Conservation (phyloP, 2,888 invertebrate species). For the Macropis europaea region DNA sequence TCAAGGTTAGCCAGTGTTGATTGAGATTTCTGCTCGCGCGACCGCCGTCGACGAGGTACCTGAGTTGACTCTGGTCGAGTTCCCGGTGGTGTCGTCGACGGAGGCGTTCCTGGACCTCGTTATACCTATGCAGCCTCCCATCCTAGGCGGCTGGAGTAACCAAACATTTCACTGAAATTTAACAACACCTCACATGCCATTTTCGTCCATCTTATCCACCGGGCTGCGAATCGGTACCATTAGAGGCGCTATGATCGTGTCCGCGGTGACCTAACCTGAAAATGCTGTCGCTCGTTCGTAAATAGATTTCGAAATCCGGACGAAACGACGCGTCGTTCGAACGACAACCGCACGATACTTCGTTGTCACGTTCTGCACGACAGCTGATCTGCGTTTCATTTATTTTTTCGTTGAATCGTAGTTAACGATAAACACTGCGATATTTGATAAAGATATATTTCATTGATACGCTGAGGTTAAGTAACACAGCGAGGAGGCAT, state of each 20-base stretch:
- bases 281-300: not conserved
- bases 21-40: constrained; percentile 47
- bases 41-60: constrained; percentile 82
- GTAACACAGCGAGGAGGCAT: constrained; percentile 29
- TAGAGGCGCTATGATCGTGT: constrained; percentile 57
- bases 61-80: constrained; percentile 90
- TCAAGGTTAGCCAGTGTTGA: constrained; percentile 73
- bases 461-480: constrained; percentile 37
- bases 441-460: not conserved
- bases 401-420: not conserved
- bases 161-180: constrained; percentile 81
- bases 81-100: constrained; percentile 89
- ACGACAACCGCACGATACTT: not conserved
- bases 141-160: constrained; percentile 83
- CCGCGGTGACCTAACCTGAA: constrained; percentile 37
- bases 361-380: not conserved
- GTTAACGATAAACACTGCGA: not conserved
- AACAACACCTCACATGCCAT: constrained; percentile 77
- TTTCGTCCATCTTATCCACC: constrained; percentile 74
- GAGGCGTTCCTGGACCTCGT: constrained; percentile 91
- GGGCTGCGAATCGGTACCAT: constrained; percentile 36
- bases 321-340: constrained; percentile 10
- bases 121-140: constrained; percentile 95
- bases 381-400: not conserved
- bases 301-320: constrained; percentile 12